phyloP scores from a whole-genome alignment of 2,113 vertebrate genomes.

The Apaloderma vittatum region DNA sequence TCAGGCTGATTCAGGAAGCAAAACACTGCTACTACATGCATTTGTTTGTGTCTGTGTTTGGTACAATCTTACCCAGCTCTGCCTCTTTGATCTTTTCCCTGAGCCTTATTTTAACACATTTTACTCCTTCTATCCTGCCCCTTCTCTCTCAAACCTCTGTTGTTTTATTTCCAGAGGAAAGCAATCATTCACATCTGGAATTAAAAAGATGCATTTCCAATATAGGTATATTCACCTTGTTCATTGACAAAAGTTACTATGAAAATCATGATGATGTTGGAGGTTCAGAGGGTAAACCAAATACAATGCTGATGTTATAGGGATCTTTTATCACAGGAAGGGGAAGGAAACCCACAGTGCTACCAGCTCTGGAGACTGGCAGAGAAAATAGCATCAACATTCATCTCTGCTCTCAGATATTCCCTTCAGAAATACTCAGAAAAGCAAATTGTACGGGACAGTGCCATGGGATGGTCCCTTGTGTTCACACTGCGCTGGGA shows the following conservation, averaged over 20 bases:
- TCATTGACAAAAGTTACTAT: neutral
- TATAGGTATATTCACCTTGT: neutral
- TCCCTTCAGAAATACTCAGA: neutral
- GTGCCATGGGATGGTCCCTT: neutral
- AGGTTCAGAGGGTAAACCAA: neutral
- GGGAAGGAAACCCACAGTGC: neutral
- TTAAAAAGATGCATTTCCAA: neutral
- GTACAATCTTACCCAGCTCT: neutral
- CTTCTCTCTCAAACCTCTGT: neutral
- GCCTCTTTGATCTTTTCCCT: neutral
- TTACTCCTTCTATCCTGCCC: neutral
- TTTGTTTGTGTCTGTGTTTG: neutral
- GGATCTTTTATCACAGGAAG: neutral
- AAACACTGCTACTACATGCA: neutral
- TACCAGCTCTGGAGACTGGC: neutral
- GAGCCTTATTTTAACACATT: neutral
- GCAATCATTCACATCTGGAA: neutral
- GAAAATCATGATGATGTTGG: neutral
- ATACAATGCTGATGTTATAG: neutral
- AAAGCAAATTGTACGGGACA: neutral
- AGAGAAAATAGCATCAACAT: neutral
- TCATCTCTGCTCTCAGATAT: neutral
- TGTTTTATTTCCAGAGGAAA: neutral
- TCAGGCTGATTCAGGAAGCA: constrained; percentile 6
- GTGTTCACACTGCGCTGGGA: neutral